Conservation (phyloP, 2,888 invertebrate species). For the Pyrgus malvae region DNA sequence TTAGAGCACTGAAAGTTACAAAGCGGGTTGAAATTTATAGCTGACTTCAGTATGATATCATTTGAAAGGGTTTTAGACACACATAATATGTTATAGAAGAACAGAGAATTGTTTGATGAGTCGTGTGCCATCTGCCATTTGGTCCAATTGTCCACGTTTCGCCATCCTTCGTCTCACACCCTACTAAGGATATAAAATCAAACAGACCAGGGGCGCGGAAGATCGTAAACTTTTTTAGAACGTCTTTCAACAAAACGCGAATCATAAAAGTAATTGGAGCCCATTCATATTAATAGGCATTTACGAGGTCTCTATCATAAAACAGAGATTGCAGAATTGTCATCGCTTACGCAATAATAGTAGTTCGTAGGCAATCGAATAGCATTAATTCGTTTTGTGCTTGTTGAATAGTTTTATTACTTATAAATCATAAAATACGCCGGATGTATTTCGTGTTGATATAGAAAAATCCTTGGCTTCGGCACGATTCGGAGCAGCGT, state of each 20-base stretch:
- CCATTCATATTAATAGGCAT: constrained; percentile 83
- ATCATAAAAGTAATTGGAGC: constrained; percentile 81
- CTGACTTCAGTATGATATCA: no score
- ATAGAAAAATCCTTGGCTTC: constrained; percentile 8
- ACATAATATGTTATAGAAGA: no score
- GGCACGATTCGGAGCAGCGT: constrained; percentile 19
- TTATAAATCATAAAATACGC: constrained; percentile 56
- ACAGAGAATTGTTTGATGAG: constrained; percentile 29
- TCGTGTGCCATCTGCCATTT: constrained; percentile 63
- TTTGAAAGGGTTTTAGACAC: no score
- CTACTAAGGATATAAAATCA: constrained; percentile 59
- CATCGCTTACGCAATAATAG: constrained; percentile 70
- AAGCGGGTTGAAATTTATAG: no score
- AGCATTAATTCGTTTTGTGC: constrained; percentile 64
- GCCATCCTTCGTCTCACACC: constrained; percentile 51
- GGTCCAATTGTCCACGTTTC: constrained; percentile 55
- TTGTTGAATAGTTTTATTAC: constrained; percentile 63
- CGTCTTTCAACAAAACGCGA: constrained; percentile 76
- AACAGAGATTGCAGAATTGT: constrained; percentile 81
- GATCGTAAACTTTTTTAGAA: constrained; percentile 78
- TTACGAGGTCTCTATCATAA: constrained; percentile 77
- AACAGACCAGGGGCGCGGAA: constrained; percentile 63
- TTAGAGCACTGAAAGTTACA: no score
- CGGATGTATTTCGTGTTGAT: constrained; percentile 51
- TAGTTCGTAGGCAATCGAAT: constrained; percentile 55